phyloP scores from a whole-genome alignment of 2,113 vertebrate species.

The Pseudonaja textilis region DNA sequence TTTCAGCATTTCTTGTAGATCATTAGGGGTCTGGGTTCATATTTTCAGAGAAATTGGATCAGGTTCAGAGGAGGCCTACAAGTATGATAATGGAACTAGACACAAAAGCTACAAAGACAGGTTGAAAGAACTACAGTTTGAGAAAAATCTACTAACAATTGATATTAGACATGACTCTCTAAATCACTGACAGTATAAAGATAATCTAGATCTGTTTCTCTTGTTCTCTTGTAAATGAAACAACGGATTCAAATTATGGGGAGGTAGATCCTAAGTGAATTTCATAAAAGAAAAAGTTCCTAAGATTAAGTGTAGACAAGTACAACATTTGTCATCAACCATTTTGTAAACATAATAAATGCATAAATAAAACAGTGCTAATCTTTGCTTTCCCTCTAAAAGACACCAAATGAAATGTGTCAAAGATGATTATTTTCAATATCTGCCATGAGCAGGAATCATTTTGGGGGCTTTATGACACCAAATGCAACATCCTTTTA shows the following conservation, averaged over 20 bases:
- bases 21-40: not conserved
- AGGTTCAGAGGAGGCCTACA: not conserved
- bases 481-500: not conserved
- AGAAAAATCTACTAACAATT: not conserved
- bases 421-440: not conserved
- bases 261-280: not conserved
- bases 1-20: not conserved
- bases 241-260: not conserved
- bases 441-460: not conserved
- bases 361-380: not conserved
- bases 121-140: not conserved
- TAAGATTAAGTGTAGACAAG: not conserved
- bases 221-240: not conserved
- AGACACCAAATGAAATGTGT: not conserved
- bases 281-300: not conserved
- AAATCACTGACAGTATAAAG: not conserved
- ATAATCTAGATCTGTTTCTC: not conserved
- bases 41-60: not conserved
- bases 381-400: not conserved
- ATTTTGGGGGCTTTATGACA: not conserved
- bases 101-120: not conserved
- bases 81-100: not conserved
- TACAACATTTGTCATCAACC: not conserved
- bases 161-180: not conserved
- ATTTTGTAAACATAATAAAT: not conserved